Percentiles rank a stretch among this genome's conserved stretches.
phyloP scores from a whole-genome alignment of 2,113 vertebrate genomes.

The zebrafish (Danio rerio) region GRCz12tu NC_133186.1:43789001-43789500 shows the following conservation, averaged over 20 bases:
- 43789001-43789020: slow-evolving; percentile 4
- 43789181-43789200: background rate
- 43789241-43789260: slow-evolving; percentile 91
- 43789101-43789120: background rate
- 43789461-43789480: no score
- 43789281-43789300: slow-evolving; percentile 93
- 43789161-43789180: background rate
- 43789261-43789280: slow-evolving; percentile 92
- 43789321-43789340: slow-evolving; percentile 93
- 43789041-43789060: slow-evolving; percentile 11
- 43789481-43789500: no score
- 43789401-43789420: no score
- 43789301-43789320: slow-evolving; percentile 94
- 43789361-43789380: background rate
- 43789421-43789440: no score
- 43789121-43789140: background rate
- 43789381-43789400: no score
- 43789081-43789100: background rate
- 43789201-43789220: background rate
- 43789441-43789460: no score
- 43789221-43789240: slow-evolving; percentile 39
- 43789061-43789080: background rate
- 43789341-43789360: background rate
- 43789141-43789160: no score
- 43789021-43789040: background rate